Evolutionary conservation across 2,113 vertebrate species (phyloP), one percentile per base, ranked within the genome.

Genomic region (Macquaria australasica): DNA sequence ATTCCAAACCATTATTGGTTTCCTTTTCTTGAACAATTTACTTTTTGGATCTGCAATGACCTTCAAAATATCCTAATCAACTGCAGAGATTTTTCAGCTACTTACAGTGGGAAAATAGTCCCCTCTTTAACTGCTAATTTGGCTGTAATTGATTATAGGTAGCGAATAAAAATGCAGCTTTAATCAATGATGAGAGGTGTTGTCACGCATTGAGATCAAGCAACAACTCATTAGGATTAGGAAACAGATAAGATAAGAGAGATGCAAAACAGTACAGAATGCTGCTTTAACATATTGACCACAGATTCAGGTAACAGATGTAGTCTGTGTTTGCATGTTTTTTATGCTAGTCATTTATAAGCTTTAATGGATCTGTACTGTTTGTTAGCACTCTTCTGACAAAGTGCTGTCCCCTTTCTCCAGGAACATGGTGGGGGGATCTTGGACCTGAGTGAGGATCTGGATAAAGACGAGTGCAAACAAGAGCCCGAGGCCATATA

Each of bases 391-490:
- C 45, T 28, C 1, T 15, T 37, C 45, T 62, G 21, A 78, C 51
- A 43, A 43, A 45, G 25, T 79, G 15, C 25, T 72, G 10, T 82
- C 31, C 4, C 31, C 51, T 31, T 56, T 77, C 28, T 80, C 28
- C 93, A 99, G 98, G 98, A 99, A 68, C 97, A 97, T 34, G 91
- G 96, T 85, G 96, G 95, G 59, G 94, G 95, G 31, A 77, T 93
- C 74, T 41, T 95, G 82, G 98, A 99, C 91, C 94, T 98, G 94
- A 98, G 98, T 85, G 98, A 99, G 84, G 98, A 99, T 89, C 94
- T 98, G 90, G 98, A 99, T 91, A 97, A 97, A 86, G 98, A 99
- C 3, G 98, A 99, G 92, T 98, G 97, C 85, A 99, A 99, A 88
- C 98, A 98, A 93, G 98, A 99, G 91, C 96, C 98, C 0, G 98